Conservation (phyloP, 2,113 vertebrate genomes). For the Charadrius vociferus region DNA sequence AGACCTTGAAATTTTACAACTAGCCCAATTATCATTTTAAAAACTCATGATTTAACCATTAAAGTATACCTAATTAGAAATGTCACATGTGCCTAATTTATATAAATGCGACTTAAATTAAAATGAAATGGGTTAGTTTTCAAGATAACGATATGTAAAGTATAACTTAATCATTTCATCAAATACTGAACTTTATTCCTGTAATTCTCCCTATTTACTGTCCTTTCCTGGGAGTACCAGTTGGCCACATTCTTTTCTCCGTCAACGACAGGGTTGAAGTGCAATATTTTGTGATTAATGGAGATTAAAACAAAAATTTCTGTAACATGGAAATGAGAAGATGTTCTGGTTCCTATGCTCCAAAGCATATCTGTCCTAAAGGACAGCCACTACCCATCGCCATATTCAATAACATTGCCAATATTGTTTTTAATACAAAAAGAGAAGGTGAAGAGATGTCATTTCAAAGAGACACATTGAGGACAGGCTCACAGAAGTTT, state of each 20-base stretch:
- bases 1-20: slow-evolving; percentile 62
- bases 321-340: neutral
- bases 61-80: slow-evolving; percentile 41
- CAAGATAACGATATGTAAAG: neutral
- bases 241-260: neutral
- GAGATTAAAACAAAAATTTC: neutral
- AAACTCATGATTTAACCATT: slow-evolving; percentile 47
- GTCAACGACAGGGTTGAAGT: neutral
- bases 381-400: neutral
- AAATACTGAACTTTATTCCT: neutral
- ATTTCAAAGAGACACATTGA: neutral
- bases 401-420: neutral
- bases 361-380: neutral
- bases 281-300: neutral
- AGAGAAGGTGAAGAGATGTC: neutral
- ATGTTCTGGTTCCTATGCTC: neutral
- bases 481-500: neutral
- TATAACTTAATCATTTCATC: neutral
- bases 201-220: neutral
- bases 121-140: neutral
- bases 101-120: slow-evolving; percentile 38
- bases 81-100: slow-evolving; percentile 21
- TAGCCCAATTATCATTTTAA: slow-evolving; percentile 40
- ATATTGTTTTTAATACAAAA: neutral
- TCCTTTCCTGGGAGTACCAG: neutral